These are phyloP conservation scores for Rhynchophorus ferrugineus DNA, from an alignment of 1,140 invertebrate genomes.

Conservation along the genomic window DNA sequence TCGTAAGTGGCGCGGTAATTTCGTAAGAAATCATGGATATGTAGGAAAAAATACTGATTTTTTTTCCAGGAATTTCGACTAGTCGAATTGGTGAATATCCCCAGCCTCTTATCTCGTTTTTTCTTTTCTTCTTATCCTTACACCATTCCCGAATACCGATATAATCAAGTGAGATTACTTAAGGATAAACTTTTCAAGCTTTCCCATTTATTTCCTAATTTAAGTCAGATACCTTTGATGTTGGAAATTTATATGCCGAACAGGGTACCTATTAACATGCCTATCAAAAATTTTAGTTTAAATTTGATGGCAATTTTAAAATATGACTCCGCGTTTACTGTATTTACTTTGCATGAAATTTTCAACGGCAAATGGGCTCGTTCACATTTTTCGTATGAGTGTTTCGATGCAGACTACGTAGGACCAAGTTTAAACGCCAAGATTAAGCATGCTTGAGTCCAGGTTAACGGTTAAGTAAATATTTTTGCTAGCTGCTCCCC, in stretches of 20 bases:
- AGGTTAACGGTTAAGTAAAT: background rate
- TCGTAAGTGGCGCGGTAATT: no score
- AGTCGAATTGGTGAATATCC: background rate
- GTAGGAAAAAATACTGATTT: background rate
- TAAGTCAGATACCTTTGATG: constrained; percentile 20
- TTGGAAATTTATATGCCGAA: constrained; percentile 9
- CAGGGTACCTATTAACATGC: constrained; percentile 2
- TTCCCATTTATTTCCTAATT: constrained; percentile 25
- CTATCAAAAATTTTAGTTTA: background rate
- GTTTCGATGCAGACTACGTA: background rate
- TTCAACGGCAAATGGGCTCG: background rate
- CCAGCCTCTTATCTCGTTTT: background rate
- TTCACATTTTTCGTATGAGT: background rate
- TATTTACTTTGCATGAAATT: background rate
- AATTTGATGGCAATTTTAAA: background rate
- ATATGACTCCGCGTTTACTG: background rate
- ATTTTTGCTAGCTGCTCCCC: background rate
- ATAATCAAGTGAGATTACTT: constrained; percentile 25
- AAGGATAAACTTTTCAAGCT: constrained; percentile 23
- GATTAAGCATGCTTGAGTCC: background rate
- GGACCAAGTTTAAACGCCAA: background rate
- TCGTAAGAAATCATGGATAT: no score
- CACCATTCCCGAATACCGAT: constrained; percentile 20
- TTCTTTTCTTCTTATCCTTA: constrained; percentile 1
- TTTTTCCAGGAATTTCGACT: background rate